These are phyloP conservation scores for Luffia ferchaultella DNA, from an alignment of 2,888 invertebrate species.

Conservation along the genomic window DNA sequence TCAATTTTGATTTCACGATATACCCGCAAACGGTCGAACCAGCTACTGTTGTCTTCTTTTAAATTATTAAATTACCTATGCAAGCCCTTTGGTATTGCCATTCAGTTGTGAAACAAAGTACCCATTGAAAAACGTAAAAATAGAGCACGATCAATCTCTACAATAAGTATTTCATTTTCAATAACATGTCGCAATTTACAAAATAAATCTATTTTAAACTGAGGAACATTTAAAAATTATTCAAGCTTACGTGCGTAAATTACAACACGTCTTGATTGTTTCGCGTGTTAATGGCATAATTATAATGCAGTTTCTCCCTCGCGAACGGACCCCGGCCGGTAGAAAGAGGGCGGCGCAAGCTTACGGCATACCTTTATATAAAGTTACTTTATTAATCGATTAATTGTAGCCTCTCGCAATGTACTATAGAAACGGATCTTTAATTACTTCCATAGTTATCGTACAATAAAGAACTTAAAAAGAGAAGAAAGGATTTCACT, in stretches of 20 bases:
- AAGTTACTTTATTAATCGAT: background rate
- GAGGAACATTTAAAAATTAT: background rate
- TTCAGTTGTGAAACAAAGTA: too few relatives aligned
- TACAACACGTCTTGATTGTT: constrained; percentile 19
- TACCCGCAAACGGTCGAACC: too few relatives aligned
- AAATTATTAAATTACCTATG: too few relatives aligned
- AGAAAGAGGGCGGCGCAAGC: background rate
- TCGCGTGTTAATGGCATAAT: constrained; percentile 24
- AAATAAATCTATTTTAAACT: too few relatives aligned
- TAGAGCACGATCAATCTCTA: too few relatives aligned
- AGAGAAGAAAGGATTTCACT: too few relatives aligned
- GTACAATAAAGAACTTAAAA: background rate
- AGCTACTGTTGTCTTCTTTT: too few relatives aligned
- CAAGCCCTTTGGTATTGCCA: too few relatives aligned
- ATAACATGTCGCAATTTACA: too few relatives aligned
- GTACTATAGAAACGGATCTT: background rate
- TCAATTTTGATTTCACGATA: too few relatives aligned
- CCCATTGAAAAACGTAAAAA: too few relatives aligned
- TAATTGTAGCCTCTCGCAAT: background rate
- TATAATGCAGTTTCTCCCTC: constrained; percentile 18
- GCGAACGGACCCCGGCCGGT: background rate
- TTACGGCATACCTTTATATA: background rate
- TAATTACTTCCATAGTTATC: background rate
- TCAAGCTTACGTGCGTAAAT: constrained; percentile 17
- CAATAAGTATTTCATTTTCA: too few relatives aligned